A percentile compares a stretch with the other conserved stretches of the same genome.
Evolutionary conservation across 2,113 vertebrate species (phyloP).

Genomic region (Prochilodus magdalenae): DNA sequence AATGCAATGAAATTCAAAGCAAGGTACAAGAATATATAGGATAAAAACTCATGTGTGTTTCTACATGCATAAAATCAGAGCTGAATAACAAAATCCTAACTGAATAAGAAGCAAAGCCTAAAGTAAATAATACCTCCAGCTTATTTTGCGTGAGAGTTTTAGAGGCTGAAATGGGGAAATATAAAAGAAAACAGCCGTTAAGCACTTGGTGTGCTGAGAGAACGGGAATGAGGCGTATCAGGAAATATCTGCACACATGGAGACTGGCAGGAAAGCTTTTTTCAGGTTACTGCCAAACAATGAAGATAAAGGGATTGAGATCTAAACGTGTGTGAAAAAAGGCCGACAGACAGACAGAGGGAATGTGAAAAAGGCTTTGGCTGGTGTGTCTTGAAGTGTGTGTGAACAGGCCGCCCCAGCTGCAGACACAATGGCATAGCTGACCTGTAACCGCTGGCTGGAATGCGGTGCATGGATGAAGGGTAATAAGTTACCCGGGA

Average conservation of each 20-base stretch:
- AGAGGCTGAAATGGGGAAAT: slow-evolving; percentile 30
- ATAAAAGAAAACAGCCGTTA: slow-evolving; percentile 40
- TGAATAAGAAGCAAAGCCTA: slow-evolving; percentile 24
- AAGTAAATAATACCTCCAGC: slow-evolving; percentile 47
- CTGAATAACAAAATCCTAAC: too few species aligned
- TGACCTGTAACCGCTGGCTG: slow-evolving; percentile 48
- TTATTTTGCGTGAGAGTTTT: slow-evolving; percentile 38
- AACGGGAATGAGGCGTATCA: slow-evolving; percentile 37
- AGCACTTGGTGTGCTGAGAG: slow-evolving; percentile 45
- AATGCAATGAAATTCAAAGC: too few species aligned
- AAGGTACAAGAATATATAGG: too few species aligned
- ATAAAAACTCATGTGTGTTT: too few species aligned
- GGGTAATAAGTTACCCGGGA: slow-evolving; percentile 42
- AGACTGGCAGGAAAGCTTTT: slow-evolving; percentile 29
- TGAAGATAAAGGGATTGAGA: slow-evolving; percentile 47
- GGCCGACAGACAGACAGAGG: slow-evolving; percentile 7
- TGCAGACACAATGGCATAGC: slow-evolving; percentile 54
- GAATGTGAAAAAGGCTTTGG: slow-evolving; percentile 36
- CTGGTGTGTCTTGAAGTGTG: slow-evolving; percentile 23
- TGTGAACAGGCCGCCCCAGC: slow-evolving; percentile 48
- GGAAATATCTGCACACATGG: slow-evolving; percentile 42
- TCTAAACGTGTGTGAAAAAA: slow-evolving; percentile 30
- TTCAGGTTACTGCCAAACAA: slow-evolving; percentile 38
- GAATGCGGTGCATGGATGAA: slow-evolving; percentile 43
- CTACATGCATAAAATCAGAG: too few species aligned